Conservation (phyloP, 2,888 invertebrate species). For the Lysandra coridon region DNA sequence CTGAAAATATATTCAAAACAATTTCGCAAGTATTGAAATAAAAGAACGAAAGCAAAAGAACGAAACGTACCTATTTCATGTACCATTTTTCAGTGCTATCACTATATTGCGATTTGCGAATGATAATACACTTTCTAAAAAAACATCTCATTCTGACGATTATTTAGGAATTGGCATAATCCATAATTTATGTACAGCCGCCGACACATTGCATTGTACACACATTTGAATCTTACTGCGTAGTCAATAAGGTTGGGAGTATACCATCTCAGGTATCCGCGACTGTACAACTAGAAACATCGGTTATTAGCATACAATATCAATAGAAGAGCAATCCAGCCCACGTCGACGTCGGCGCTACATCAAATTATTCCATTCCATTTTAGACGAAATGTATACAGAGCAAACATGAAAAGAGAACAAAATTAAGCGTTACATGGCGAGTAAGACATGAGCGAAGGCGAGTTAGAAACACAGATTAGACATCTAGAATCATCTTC, state of each 20-base stretch:
- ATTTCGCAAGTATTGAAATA: background rate
- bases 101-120: background rate
- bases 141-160: background rate
- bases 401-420: slow-evolving; percentile 79
- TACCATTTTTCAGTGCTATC: background rate
- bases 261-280: background rate
- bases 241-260: background rate
- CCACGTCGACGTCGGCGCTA: slow-evolving; percentile 63
- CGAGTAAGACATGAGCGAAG: slow-evolving; percentile 45
- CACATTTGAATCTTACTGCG: background rate
- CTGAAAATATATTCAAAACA: background rate
- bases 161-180: slow-evolving; percentile 19
- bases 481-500: background rate
- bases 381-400: slow-evolving; percentile 77
- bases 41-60: background rate
- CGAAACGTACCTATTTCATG: background rate
- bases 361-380: slow-evolving; percentile 74
- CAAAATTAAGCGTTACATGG: slow-evolving; percentile 70
- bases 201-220: background rate
- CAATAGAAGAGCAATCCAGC: slow-evolving; percentile 45
- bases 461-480: slow-evolving; percentile 40
- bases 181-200: slow-evolving; percentile 18
- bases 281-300: slow-evolving; percentile 44
- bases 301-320: slow-evolving; percentile 55
- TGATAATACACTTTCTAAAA: slow-evolving; percentile 3